Percentiles rank a stretch among this genome's conserved stretches.
These are phyloP conservation scores for Onychostoma macrolepis DNA, from an alignment of 2,113 vertebrate species.

Conservation along the genomic window DNA sequence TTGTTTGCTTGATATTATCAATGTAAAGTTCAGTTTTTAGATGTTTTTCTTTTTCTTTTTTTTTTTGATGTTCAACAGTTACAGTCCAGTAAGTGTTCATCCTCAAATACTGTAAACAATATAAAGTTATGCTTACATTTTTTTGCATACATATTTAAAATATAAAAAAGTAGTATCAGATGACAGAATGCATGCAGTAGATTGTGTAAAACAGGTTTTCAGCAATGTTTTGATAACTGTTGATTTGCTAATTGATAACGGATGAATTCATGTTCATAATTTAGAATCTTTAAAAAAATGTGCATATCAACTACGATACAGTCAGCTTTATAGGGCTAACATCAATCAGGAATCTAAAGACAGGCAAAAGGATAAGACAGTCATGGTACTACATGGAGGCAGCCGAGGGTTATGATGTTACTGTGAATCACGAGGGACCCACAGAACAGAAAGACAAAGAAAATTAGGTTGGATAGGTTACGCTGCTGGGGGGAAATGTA, in stretches of 20 bases:
- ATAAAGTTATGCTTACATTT: neutral
- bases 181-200: neutral
- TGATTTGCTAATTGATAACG: no score
- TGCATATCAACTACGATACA: neutral
- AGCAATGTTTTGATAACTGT: neutral
- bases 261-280: neutral
- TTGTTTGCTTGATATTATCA: neutral
- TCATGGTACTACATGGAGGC: neutral
- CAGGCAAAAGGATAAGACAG: conserved; percentile 38
- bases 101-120: neutral
- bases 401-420: conserved; percentile 11
- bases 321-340: neutral
- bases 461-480: conserved; percentile 3
- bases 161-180: neutral
- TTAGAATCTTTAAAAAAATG: neutral
- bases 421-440: neutral
- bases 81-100: neutral
- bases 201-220: neutral
- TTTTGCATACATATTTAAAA: no score
- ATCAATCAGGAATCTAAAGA: conserved; percentile 51
- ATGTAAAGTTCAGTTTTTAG: neutral
- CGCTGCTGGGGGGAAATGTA: neutral
- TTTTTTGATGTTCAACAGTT: no score
- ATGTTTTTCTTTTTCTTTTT: no score
- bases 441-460: conserved; percentile 12